Base-by-base conservation (phyloP, 2,113 vertebrate species). In the Leptocoma aspasia region DNA sequence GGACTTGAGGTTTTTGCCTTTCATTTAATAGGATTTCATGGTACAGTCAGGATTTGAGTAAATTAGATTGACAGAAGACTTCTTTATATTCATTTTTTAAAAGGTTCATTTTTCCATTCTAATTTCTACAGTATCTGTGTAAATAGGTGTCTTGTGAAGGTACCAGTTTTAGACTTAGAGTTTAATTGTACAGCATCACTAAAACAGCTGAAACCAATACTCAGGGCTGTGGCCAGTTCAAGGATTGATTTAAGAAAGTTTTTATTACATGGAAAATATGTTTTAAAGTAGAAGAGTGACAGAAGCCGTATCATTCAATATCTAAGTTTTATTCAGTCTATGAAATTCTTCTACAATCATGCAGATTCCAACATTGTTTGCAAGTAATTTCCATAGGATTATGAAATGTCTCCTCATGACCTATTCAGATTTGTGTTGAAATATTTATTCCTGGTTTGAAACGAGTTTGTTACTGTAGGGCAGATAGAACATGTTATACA, bases 391-490 rank as follows among this genome's bases (percentile, higher is more conserved):
- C 82, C 42, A 23, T 21, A 53, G 71, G 54, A 59, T 95, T 88
- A 73, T 85, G 95, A 86, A 76, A 84, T 71, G 23, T 61, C 89
- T 86, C 56, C 65, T 65, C 11, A 2, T 91, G 71, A 90, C 86
- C 81, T 92, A 61, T 86, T 94, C 83, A 79, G 66, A 87, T 94
- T 79, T 82, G n/a, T 85, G 86, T 91, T 87, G 84, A 91, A 89
- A 85, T 89, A 84, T 56, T 86, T 89, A 78, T 89, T 91, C 80
- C 53, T 68, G 44, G 37, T 84, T 93, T 82, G 73, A 64, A 92
- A 72, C 91, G 82, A 84, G 89, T 68, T 92, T 85, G 81, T 95
- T 85, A 65, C 89, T 76, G 87, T 76, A 95, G 91, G 89, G 81
- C 93, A 96, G 91, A 91, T 66, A 61, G 84, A 91, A 82, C 83